Percentiles rank a stretch among this genome's conserved stretches.
phyloP scores from a whole-genome alignment of 1,140 invertebrate genomes.

The Dreissena polymorpha region DNA sequence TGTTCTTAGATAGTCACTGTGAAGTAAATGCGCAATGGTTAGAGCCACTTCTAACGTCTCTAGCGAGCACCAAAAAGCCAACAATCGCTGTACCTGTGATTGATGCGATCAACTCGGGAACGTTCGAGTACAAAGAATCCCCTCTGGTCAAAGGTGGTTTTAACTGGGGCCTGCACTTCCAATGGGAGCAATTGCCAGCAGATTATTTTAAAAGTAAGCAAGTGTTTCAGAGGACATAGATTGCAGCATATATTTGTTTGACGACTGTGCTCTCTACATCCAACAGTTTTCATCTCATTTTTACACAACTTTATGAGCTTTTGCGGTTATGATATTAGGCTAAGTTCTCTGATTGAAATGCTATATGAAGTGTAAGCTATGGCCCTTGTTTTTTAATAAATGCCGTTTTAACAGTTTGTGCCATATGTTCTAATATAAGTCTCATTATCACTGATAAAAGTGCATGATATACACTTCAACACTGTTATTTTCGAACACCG shows the following conservation, averaged over 20 bases:
- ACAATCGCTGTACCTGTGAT: constrained; percentile 93
- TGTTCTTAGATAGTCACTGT: constrained; percentile 99
- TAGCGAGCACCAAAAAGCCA: constrained; percentile 88
- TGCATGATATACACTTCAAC: too few species aligned
- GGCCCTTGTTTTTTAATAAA: too few species aligned
- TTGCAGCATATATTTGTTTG: not conserved
- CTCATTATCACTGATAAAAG: too few species aligned
- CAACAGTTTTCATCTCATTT: too few species aligned
- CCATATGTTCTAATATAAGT: too few species aligned
- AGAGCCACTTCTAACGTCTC: constrained; percentile 95
- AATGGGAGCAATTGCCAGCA: constrained; percentile 75
- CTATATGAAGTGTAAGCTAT: too few species aligned
- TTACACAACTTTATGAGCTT: too few species aligned
- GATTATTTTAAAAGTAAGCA: constrained; percentile 62
- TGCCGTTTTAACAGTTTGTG: too few species aligned
- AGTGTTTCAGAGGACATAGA: not conserved
- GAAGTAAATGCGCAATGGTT: constrained; percentile 98
- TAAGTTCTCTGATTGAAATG: too few species aligned
- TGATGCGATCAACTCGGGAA: constrained; percentile 98
- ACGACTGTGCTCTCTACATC: not conserved
- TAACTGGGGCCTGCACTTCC: constrained; percentile 77
- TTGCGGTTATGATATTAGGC: too few species aligned
- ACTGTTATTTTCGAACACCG: too few species aligned
- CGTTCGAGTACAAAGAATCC: constrained; percentile 81
- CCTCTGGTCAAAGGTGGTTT: constrained; percentile 75